A percentile compares a stretch with the other conserved stretches of the same genome.
Evolutionary conservation across 2,888 invertebrate genomes (phyloP).

Genomic region (Psylliodes chrysocephalus): DNA sequence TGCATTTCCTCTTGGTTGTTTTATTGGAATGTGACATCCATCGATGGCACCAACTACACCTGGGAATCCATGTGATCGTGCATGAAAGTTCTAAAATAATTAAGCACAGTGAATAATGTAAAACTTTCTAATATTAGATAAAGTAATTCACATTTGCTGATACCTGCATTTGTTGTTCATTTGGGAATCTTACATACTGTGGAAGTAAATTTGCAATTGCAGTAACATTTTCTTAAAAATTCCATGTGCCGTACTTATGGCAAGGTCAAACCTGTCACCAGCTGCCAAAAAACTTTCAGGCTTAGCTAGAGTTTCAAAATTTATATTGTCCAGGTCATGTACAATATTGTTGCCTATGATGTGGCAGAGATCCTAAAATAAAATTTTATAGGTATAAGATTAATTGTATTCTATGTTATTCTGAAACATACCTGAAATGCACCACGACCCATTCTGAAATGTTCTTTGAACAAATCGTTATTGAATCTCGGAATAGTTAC

Average conservation of each 20-base stretch:
- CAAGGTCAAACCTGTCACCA: slow-evolving; percentile 4
- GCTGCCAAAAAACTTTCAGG: slow-evolving; percentile 9
- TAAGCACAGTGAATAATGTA: no score
- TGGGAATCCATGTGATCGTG: no score
- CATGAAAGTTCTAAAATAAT: no score
- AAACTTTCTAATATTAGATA: background rate
- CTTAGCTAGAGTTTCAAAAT: background rate
- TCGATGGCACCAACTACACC: no score
- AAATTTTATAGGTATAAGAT: background rate
- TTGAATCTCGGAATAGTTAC: background rate
- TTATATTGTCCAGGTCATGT: background rate
- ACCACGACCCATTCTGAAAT: no score
- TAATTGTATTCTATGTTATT: background rate
- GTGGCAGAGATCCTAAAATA: background rate
- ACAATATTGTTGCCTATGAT: background rate
- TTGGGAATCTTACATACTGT: background rate
- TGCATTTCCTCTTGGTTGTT: no score
- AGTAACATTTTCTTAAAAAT: background rate
- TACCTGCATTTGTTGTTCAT: background rate
- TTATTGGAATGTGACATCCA: no score
- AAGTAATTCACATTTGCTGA: background rate
- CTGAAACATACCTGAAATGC: background rate
- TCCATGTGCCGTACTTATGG: slow-evolving; percentile 10
- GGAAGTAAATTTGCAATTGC: background rate
- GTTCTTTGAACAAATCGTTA: no score